A percentile compares a stretch with the other conserved stretches of the same genome.
Conservation (phyloP, 2,797 vertebrate genomes). For the Florisuga fusca region DNA sequence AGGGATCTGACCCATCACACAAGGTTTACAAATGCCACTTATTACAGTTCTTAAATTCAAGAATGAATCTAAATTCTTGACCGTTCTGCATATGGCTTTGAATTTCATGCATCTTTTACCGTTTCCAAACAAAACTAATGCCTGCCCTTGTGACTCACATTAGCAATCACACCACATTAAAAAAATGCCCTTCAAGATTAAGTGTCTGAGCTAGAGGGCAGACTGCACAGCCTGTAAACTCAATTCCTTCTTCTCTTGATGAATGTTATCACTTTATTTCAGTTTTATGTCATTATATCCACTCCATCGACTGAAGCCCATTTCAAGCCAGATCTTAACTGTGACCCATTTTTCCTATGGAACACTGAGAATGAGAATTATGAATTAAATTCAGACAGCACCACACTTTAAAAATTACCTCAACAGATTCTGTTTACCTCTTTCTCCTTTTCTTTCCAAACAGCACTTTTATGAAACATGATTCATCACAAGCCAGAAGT, state of each 20-base stretch:
- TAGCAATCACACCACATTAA: constrained; percentile 25
- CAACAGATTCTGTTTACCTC: neutral
- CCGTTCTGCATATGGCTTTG: neutral
- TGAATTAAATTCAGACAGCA: neutral
- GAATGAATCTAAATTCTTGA: neutral
- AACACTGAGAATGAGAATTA: neutral
- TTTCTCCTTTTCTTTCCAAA: constrained; percentile 8
- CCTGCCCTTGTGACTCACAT: neutral
- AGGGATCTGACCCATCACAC: neutral
- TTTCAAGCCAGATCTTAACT: constrained; percentile 26
- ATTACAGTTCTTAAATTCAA: neutral
- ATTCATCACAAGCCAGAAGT: neutral
- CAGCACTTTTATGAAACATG: neutral
- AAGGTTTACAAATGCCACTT: neutral
- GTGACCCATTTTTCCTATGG: constrained; percentile 5
- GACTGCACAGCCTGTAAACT: neutral
- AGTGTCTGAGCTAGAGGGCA: constrained; percentile 16
- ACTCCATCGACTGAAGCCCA: neutral
- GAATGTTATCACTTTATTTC: constrained; percentile 43
- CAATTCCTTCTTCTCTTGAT: constrained; percentile 37
- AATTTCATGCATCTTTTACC: neutral
- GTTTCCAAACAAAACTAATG: constrained; percentile 4
- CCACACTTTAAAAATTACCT: neutral
- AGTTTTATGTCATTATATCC: constrained; percentile 12
- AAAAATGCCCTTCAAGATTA: constrained; percentile 23